These are phyloP conservation scores for Diaphora mendica DNA, from an alignment of 2,888 invertebrate genomes.

Conservation along the genomic window DNA sequence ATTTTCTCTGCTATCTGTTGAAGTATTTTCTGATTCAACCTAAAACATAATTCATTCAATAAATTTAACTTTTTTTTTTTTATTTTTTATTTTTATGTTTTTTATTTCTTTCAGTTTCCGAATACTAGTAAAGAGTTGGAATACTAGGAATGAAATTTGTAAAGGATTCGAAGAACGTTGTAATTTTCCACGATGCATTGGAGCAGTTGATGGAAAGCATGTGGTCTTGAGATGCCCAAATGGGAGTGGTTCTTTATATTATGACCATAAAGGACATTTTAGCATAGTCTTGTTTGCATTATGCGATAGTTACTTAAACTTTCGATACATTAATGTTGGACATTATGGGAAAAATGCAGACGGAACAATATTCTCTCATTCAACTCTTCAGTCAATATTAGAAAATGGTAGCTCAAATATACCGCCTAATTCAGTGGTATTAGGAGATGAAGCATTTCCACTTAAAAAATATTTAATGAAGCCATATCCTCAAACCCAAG, in stretches of 20 bases:
- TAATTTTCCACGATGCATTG: slow-evolving; percentile 22
- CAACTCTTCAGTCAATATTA: slow-evolving; percentile 33
- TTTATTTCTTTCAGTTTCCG: slow-evolving; percentile 29
- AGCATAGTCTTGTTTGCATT: slow-evolving; percentile 23
- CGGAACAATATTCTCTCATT: slow-evolving; percentile 31
- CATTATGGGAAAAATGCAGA: slow-evolving; percentile 31
- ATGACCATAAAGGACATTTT: slow-evolving; percentile 27
- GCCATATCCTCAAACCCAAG: slow-evolving; percentile 17
- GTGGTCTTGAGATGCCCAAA: slow-evolving; percentile 23
- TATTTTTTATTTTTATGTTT: too few species aligned
- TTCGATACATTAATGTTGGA: slow-evolving; percentile 32
- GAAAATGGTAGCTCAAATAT: slow-evolving; percentile 30
- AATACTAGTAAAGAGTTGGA: slow-evolving; percentile 16
- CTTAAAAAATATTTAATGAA: slow-evolving; percentile 29
- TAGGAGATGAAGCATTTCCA: slow-evolving; percentile 26
- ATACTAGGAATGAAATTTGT: slow-evolving; percentile 22
- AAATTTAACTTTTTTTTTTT: too few species aligned
- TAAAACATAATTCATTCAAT: slow-evolving; percentile 34
- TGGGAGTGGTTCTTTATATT: slow-evolving; percentile 12
- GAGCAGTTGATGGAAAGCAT: slow-evolving; percentile 1
- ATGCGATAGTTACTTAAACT: slow-evolving; percentile 29
- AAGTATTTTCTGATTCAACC: slow-evolving; percentile 33
- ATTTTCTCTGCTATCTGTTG: slow-evolving; percentile 35
- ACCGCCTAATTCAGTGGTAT: slow-evolving; percentile 28
- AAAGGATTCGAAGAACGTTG: slow-evolving; percentile 29